Evolutionary conservation across 2,888 invertebrate species (phyloP), one percentile per base, ranked within the genome.

Genomic region (Apamea crenata): DNA sequence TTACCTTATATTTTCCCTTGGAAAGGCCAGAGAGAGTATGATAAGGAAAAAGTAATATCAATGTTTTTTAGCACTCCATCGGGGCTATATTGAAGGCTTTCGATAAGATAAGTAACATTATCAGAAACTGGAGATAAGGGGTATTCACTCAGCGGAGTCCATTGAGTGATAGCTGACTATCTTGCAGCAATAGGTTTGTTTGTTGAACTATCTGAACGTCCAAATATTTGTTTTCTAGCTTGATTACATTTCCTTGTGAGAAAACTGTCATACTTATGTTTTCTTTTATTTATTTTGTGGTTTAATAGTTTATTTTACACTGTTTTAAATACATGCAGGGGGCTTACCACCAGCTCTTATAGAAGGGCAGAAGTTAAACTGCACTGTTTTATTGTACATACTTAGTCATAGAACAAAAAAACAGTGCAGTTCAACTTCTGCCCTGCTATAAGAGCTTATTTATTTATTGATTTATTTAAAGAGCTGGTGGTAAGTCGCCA

Each of bases 71-170:
- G 68, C 77, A 74, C 78, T 80, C 36, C 66, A 85, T n/a, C 40
- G 47, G 40, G 70, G 85, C n/a, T 67, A 67, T 73, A 79, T 68
- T 56, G 74, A 69, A 59, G 63, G 83, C 8, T 68, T 56, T 63
- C 77, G 87, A 88, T 88, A 69, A 88, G 87, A 88, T 87, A 61
- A 71, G 18, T 32, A 61, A 16, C 10, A 21, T 75, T 84, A 86
- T 84, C 80, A 66, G 47, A 32, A 69, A n/a, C 21, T 21, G n/a
- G n/a, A 65, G 87, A 83, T 83, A 78, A 4, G 5, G 1, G 16
- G 50, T 78, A 82, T 75, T 59, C 82, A 61, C 44, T 77, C n/a
- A 63, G 29, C 18, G 61, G 73, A 44, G 47, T 69, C 53, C 21
- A 59, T 77, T 74, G 71, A 71, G 50, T 74, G 80, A 81, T 86